Evolutionary conservation across 2,888 invertebrate species (phyloP).

Genomic region (Aphidius colemani): DNA sequence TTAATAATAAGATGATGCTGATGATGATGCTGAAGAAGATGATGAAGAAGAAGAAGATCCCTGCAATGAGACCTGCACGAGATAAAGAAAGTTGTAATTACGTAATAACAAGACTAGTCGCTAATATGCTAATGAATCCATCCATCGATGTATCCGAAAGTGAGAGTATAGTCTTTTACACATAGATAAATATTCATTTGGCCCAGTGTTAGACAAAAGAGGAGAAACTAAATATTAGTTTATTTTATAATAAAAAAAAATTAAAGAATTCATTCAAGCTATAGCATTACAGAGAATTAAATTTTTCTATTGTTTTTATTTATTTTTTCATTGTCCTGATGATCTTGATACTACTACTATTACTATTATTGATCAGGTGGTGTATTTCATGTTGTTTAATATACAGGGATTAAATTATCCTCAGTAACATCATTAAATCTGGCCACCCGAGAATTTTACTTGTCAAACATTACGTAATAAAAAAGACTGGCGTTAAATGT

Average conservation of each 20-base stretch:
- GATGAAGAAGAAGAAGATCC: constrained; percentile 5
- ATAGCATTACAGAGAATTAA: too few relatives aligned
- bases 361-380: too few relatives aligned
- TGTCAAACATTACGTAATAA: constrained; percentile 12
- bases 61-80: background rate
- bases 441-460: constrained; percentile 11
- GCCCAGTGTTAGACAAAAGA: background rate
- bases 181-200: constrained; percentile 2
- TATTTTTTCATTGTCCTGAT: too few relatives aligned
- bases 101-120: constrained; percentile 6
- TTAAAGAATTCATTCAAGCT: too few relatives aligned
- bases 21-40: background rate
- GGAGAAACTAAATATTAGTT: constrained; percentile 2
- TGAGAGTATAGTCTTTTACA: constrained; percentile 10
- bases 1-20: background rate
- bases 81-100: constrained; percentile 17
- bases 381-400: background rate
- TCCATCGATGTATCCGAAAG: constrained; percentile 19
- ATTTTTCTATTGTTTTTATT: too few relatives aligned
- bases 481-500: constrained; percentile 15
- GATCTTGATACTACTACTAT: too few relatives aligned
- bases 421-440: constrained; percentile 2
- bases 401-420: background rate
- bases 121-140: constrained; percentile 22
- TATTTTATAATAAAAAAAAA: too few relatives aligned